These are phyloP conservation scores for Aegotheles bennettii DNA, from an alignment of 2,113 vertebrate species.

Conservation along the genomic window DNA sequence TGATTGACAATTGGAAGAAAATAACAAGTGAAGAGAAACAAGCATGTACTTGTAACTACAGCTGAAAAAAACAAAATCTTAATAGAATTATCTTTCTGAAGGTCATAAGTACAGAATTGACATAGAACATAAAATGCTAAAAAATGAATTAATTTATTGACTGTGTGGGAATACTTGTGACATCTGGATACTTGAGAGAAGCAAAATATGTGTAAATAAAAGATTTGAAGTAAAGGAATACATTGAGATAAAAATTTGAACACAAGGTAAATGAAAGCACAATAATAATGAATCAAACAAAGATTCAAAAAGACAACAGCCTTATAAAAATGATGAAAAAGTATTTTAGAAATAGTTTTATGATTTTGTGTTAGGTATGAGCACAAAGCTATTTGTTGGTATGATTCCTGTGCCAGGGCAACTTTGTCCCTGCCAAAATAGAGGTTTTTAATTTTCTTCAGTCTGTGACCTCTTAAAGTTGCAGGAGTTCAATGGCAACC, in stretches of 20 bases:
- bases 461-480: neutral
- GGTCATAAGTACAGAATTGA: neutral
- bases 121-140: neutral
- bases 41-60: neutral
- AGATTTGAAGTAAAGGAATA: neutral
- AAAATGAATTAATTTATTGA: neutral
- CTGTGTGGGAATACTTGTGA: neutral
- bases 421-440: conserved; percentile 1
- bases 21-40: neutral
- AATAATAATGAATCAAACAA: neutral
- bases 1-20: neutral
- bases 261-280: neutral
- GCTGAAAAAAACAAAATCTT: neutral
- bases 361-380: neutral
- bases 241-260: neutral
- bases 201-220: neutral
- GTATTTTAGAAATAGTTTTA: neutral
- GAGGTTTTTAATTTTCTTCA: conserved; percentile 5
- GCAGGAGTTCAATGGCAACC: conserved; percentile 3
- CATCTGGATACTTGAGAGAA: neutral
- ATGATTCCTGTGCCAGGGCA: neutral
- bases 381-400: neutral
- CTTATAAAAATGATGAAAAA: neutral
- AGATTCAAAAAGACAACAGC: neutral
- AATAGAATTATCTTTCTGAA: neutral